A percentile compares a stretch with the other conserved stretches of the same genome.
These are phyloP conservation scores for Epizoanthus ramosus DNA, from an alignment of 92 coral and sea anemone genomes.

Conservation along the genomic window DNA sequence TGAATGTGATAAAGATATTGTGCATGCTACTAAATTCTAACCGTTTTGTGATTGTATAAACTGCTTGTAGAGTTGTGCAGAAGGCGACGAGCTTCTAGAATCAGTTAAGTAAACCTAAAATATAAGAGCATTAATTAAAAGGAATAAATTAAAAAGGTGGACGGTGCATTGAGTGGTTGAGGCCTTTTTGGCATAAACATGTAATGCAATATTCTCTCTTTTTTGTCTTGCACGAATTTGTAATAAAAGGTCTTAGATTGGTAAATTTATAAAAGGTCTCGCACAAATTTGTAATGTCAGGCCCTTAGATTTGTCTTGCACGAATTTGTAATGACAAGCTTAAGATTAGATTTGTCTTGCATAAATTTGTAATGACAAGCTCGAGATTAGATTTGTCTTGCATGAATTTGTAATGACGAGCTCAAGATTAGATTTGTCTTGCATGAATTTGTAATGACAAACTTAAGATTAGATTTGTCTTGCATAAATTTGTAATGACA, in stretches of 20 bases:
- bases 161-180: conserved; percentile 5
- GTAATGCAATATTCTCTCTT: background rate
- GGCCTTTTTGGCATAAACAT: background rate
- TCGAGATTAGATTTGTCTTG: too few relatives aligned
- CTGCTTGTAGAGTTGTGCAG: conserved; percentile 56
- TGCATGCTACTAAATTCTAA: conserved; percentile 19
- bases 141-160: background rate
- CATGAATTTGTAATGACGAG: too few relatives aligned
- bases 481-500: background rate
- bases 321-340: too few relatives aligned
- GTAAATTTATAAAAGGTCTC: too few relatives aligned
- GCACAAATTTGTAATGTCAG: too few relatives aligned
- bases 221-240: background rate
- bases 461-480: too few relatives aligned
- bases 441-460: too few relatives aligned
- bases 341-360: background rate
- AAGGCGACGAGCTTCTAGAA: conserved; percentile 61
- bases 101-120: conserved; percentile 64
- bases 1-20: background rate
- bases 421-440: too few relatives aligned
- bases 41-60: background rate
- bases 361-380: background rate
- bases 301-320: too few relatives aligned
- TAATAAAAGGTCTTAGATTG: too few relatives aligned
- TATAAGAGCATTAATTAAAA: too few relatives aligned